Conservation (phyloP, 2,888 invertebrate species). For the Liopterus haemorrhoidalis region DNA sequence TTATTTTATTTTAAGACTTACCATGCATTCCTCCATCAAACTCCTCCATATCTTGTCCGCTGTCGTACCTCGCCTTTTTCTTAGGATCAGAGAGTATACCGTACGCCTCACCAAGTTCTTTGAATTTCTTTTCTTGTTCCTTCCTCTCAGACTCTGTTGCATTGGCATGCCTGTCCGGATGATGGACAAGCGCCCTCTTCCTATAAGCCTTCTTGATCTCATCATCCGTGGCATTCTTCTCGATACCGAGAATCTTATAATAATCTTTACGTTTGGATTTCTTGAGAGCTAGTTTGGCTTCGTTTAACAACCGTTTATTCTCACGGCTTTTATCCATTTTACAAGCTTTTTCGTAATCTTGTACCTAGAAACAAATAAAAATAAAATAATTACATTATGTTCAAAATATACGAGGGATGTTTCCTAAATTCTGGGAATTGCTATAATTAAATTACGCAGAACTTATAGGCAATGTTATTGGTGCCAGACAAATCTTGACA, state of each 20-base stretch:
- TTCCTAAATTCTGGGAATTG: too few relatives aligned
- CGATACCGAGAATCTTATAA: constrained; percentile 87
- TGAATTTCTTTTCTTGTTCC: constrained; percentile 90
- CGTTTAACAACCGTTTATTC: constrained; percentile 71
- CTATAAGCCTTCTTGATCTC: constrained; percentile 93
- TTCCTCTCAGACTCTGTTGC: constrained; percentile 78
- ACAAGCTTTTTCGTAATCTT: constrained; percentile 78
- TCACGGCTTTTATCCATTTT: constrained; percentile 79
- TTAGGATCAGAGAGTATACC: constrained; percentile 84
- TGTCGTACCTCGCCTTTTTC: constrained; percentile 86
- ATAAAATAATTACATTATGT: too few relatives aligned
- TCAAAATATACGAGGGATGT: too few relatives aligned
- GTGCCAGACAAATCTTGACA: too few relatives aligned
- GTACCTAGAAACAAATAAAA: too few relatives aligned
- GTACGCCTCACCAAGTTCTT: constrained; percentile 95
- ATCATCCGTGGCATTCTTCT: constrained; percentile 75
- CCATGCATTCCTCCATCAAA: constrained; percentile 52
- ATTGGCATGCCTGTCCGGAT: constrained; percentile 90
- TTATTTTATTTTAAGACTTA: too few relatives aligned
- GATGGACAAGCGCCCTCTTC: constrained; percentile 84
- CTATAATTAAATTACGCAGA: too few relatives aligned
- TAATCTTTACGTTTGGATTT: constrained; percentile 93
- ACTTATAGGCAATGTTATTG: too few relatives aligned
- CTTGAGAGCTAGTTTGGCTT: constrained; percentile 84
- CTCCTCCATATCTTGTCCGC: constrained; percentile 83